phyloP scores from a whole-genome alignment of 2,113 vertebrate genomes.

The Micronycteris hirsuta region DNA sequence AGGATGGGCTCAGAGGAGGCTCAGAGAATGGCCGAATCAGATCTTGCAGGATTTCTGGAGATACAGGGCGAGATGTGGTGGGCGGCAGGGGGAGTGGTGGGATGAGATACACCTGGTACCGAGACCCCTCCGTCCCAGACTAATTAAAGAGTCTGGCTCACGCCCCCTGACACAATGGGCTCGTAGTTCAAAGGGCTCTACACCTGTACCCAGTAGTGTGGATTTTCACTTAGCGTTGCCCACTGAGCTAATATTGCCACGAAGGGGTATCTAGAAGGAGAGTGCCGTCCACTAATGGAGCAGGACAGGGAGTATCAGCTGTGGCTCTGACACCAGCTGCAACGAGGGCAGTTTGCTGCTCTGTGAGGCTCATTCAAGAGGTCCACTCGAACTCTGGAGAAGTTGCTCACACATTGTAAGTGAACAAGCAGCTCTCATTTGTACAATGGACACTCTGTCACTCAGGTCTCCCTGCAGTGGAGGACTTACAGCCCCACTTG shows the following conservation, averaged over 20 bases:
- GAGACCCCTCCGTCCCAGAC: accelerated
- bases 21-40: neutral
- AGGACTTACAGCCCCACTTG: neutral
- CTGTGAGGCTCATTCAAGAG: neutral
- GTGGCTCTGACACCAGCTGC: neutral
- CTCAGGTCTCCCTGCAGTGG: neutral
- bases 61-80: neutral
- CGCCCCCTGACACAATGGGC: neutral
- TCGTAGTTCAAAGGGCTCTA: neutral
- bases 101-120: neutral
- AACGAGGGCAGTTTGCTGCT: neutral
- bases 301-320: neutral
- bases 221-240: neutral
- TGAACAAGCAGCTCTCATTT: neutral
- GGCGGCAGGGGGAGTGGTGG: neutral
- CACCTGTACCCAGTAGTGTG: neutral
- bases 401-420: neutral
- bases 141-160: neutral
- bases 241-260: neutral
- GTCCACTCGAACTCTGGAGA: neutral
- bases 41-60: neutral
- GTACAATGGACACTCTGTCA: neutral
- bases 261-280: neutral
- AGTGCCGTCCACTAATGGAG: neutral
- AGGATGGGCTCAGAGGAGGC: neutral